A percentile compares a stretch with the other conserved stretches of the same genome.
Conservation (phyloP, 2,113 vertebrate genomes). For the Carettochelys insculpta region DNA sequence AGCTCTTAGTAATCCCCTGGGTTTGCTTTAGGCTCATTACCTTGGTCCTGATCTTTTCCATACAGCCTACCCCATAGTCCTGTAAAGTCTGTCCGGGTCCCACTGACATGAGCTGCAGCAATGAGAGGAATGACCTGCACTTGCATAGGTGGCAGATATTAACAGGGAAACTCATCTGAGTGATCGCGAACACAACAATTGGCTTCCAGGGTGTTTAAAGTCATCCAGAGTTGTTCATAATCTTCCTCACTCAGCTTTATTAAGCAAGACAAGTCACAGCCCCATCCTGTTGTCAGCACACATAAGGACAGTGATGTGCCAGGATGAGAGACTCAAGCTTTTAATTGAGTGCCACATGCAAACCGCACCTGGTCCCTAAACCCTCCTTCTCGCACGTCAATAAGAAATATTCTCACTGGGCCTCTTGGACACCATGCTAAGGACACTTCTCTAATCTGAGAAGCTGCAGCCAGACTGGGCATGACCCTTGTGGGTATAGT, state of each 20-base stretch:
- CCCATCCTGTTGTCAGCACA: conserved; percentile 36
- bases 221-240: conserved; percentile 59
- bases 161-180: conserved; percentile 60
- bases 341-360: not conserved
- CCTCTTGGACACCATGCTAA: not conserved
- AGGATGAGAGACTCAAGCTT: not conserved
- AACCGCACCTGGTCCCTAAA: not conserved
- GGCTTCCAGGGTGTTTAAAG: conserved; percentile 39
- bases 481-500: not conserved
- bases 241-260: conserved; percentile 59
- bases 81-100: conserved; percentile 23
- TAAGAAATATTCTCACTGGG: not conserved
- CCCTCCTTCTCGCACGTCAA: accelerated
- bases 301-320: not conserved
- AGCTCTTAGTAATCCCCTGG: not conserved
- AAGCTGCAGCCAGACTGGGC: not conserved
- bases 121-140: conserved; percentile 46
- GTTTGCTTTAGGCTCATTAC: not conserved
- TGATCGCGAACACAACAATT: not conserved
- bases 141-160: conserved; percentile 57
- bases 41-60: not conserved
- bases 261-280: conserved; percentile 51
- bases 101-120: conserved; percentile 25
- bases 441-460: not conserved
- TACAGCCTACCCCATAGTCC: not conserved